Evolutionary conservation across 2,797 vertebrate genomes (phyloP).

Genomic region (Bradypus variegatus): DNA sequence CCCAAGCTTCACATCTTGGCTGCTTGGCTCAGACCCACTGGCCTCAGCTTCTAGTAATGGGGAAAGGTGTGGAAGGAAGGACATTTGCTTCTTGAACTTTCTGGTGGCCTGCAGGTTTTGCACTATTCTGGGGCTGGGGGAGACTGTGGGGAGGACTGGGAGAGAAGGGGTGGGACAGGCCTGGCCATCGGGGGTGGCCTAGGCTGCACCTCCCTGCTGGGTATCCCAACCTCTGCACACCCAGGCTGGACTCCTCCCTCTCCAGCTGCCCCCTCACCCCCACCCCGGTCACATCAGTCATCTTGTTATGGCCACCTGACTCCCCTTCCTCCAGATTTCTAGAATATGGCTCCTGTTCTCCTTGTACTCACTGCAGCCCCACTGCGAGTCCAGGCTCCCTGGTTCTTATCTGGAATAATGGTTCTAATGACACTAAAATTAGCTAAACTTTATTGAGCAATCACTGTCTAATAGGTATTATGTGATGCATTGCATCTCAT

Average conservation of each 20-base stretch:
- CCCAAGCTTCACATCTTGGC: background rate
- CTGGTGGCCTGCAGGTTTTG: background rate
- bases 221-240: background rate
- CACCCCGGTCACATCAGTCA: background rate
- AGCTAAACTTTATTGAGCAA: background rate
- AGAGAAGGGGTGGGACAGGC: background rate
- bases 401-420: background rate
- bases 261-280: background rate
- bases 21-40: background rate
- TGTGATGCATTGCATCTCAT: background rate
- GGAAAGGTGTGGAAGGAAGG: background rate
- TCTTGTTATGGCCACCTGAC: background rate
- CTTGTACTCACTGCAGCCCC: background rate
- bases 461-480: background rate
- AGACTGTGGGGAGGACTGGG: background rate
- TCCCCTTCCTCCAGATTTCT: background rate
- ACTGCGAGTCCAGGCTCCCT: background rate
- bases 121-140: background rate
- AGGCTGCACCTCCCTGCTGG: too few relatives aligned
- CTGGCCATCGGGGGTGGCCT: background rate
- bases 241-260: background rate
- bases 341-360: background rate
- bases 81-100: background rate
- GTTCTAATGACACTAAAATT: background rate
- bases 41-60: background rate